Conservation (phyloP, 2,888 invertebrate species). For the Sisyra terminalis region DNA sequence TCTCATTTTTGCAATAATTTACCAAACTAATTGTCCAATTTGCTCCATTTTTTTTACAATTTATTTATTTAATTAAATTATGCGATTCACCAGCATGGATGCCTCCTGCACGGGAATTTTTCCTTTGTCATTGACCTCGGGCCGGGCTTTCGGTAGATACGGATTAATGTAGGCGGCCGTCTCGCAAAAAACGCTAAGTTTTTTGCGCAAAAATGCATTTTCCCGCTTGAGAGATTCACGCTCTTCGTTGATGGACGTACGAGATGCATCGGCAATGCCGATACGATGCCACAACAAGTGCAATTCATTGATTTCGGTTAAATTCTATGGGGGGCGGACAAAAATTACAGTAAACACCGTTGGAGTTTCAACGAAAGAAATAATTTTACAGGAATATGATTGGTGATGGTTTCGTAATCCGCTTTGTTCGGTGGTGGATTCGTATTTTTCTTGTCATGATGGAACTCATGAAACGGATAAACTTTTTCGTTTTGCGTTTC, state of each 20-base stretch:
- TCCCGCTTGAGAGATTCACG: slow-evolving; percentile 19
- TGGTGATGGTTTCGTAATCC: too few species aligned
- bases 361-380: too few species aligned
- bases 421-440: not conserved
- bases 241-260: slow-evolving; percentile 21
- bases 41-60: too few species aligned
- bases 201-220: slow-evolving; percentile 13
- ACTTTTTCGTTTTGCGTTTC: slow-evolving; percentile 43
- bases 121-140: too few species aligned
- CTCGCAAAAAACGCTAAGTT: not conserved
- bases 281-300: slow-evolving; percentile 22
- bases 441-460: not conserved
- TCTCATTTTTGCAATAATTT: too few species aligned
- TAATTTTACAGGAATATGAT: too few species aligned
- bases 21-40: too few species aligned
- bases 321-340: too few species aligned
- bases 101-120: too few species aligned
- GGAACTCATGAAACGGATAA: slow-evolving; percentile 19
- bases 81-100: too few species aligned
- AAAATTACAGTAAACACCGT: too few species aligned
- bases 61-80: too few species aligned
- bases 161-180: not conserved
- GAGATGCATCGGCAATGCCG: slow-evolving; percentile 18
- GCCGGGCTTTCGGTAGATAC: not conserved
- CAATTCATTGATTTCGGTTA: slow-evolving; percentile 12